These are phyloP conservation scores for Nemotelus pantherinus DNA, from an alignment of 2,888 invertebrate species.

Conservation along the genomic window DNA sequence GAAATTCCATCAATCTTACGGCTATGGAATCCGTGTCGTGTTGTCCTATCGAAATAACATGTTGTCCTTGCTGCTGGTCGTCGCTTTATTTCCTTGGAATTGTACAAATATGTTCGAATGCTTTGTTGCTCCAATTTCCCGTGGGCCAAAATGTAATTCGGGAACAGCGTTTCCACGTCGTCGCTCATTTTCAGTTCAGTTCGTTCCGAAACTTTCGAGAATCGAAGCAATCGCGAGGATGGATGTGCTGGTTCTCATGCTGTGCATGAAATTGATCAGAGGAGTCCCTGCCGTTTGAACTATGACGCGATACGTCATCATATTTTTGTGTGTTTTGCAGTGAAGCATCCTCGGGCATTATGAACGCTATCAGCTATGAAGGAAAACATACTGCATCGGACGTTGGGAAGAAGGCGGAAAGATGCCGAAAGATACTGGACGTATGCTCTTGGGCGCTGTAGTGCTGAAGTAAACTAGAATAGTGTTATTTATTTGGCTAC, in stretches of 20 bases:
- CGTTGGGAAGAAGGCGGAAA: conserved; percentile 8
- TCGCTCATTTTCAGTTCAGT: neutral
- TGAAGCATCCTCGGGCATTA: conserved; percentile 44
- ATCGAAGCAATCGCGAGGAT: conserved; percentile 7
- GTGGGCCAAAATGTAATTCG: neutral
- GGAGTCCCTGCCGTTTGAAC: conserved; percentile 66
- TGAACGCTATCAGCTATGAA: conserved; percentile 41
- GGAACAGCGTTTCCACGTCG: conserved; percentile 7
- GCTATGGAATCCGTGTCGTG: neutral
- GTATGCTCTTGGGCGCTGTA: neutral
- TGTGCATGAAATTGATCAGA: conserved; percentile 65
- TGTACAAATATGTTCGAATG: conserved; percentile 18
- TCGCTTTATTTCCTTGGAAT: conserved; percentile 13
- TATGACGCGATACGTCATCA: conserved; percentile 66
- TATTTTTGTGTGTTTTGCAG: conserved; percentile 57
- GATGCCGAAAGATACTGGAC: conserved; percentile 1
- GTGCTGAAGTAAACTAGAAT: no score
- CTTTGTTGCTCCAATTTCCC: neutral
- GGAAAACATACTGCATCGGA: conserved; percentile 33
- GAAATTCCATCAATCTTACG: conserved; percentile 30
- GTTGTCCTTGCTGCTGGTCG: conserved; percentile 13
- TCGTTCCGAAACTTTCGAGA: neutral
- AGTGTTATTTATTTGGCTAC: no score
- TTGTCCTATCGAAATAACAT: neutral
- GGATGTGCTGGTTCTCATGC: conserved; percentile 58